Evolutionary conservation across 2,797 vertebrate genomes (phyloP).

Genomic region (Enteromius fasciolatus): DNA sequence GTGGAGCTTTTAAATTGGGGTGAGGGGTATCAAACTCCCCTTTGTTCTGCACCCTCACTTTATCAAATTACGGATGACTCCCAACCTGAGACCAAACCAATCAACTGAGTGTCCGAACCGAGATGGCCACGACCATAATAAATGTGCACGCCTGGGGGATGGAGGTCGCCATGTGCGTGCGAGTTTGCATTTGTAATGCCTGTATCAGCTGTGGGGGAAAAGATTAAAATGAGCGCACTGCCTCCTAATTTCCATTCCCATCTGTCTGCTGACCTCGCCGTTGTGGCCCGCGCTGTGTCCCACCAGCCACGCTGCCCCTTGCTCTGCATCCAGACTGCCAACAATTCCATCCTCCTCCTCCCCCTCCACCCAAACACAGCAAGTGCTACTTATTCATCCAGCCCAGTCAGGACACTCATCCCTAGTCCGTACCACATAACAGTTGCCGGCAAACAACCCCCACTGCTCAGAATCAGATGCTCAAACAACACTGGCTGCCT

Average conservation of each 20-base stretch:
- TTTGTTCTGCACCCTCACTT: conserved; percentile 69
- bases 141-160: conserved; percentile 61
- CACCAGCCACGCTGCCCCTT: conserved; percentile 19
- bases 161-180: conserved; percentile 59
- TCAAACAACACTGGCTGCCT: conserved; percentile 20
- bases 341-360: conserved; percentile 8
- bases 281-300: conserved; percentile 45
- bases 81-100: conserved; percentile 67
- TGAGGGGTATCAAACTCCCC: conserved; percentile 73
- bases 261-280: conserved; percentile 81
- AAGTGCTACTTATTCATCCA: conserved; percentile 40
- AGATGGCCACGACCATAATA: conserved; percentile 45
- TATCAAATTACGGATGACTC: conserved; percentile 68
- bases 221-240: conserved; percentile 77
- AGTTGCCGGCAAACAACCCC: conserved; percentile 29
- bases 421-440: not conserved
- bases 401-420: conserved; percentile 18
- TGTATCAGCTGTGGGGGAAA: conserved; percentile 72
- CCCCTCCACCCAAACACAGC: conserved; percentile 37
- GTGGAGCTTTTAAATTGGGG: conserved; percentile 64
- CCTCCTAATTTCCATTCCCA: conserved; percentile 80
- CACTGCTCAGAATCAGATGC: conserved; percentile 34
- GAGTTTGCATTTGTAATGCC: conserved; percentile 73
- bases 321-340: conserved; percentile 30
- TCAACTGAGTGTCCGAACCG: conserved; percentile 60